Percentiles rank a stretch among this genome's conserved stretches.
Evolutionary conservation across 2,797 vertebrate species (phyloP).

Genomic region (Anomalospiza imberbis): DNA sequence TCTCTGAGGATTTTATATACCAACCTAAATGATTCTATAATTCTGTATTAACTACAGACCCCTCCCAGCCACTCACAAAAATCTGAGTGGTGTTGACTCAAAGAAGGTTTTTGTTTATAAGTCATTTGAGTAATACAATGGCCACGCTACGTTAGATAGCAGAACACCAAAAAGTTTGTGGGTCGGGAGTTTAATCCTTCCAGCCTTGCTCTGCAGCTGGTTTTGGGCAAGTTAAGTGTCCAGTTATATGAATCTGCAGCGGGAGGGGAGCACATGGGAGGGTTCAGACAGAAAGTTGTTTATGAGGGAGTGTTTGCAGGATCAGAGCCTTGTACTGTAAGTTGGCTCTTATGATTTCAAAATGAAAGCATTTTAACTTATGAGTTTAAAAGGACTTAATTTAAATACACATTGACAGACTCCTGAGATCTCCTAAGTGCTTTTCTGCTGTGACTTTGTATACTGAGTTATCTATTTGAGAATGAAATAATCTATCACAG

Average conservation of each 20-base stretch:
- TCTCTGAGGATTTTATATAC: neutral
- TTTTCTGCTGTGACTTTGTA: neutral
- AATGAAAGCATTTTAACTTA: neutral
- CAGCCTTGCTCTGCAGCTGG: neutral
- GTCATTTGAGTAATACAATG: neutral
- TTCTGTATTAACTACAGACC: neutral
- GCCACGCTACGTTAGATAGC: fast-evolving
- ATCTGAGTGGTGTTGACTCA: neutral
- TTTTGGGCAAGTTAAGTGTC: neutral
- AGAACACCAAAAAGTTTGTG: neutral
- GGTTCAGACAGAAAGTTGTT: neutral
- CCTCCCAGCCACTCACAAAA: neutral
- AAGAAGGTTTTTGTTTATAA: neutral
- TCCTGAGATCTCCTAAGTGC: neutral
- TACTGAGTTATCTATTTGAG: neutral
- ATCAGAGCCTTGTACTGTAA: neutral
- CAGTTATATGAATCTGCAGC: neutral
- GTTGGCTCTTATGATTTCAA: neutral
- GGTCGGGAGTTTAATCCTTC: neutral
- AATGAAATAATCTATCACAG: neutral
- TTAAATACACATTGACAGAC: neutral
- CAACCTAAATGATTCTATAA: neutral
- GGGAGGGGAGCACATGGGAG: neutral
- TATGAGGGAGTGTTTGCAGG: neutral
- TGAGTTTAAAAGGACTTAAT: neutral